Conservation (phyloP, 2,797 vertebrate species). For the Lophotriccus pileatus region DNA sequence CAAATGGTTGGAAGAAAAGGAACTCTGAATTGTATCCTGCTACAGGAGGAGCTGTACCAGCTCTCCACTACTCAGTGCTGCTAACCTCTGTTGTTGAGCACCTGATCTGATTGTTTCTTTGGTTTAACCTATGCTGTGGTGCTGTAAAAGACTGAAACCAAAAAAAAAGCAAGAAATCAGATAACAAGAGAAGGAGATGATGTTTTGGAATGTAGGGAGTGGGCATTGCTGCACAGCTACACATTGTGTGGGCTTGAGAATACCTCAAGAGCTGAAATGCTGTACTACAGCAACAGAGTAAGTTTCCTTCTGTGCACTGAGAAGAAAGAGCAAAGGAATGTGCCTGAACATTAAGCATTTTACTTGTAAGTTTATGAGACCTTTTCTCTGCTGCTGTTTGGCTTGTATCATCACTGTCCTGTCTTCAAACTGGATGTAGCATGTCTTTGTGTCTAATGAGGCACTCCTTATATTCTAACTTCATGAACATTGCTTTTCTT, state of each 20-base stretch:
- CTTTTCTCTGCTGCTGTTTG: neutral
- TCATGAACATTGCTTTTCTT: constrained; percentile 7
- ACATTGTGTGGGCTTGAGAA: neutral
- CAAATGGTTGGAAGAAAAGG: neutral
- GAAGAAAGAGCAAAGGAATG: neutral
- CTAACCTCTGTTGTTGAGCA: neutral
- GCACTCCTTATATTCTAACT: neutral
- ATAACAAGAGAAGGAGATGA: neutral
- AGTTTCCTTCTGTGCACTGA: neutral
- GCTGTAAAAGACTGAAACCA: neutral
- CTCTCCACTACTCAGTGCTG: neutral
- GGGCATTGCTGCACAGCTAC: neutral
- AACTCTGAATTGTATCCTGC: neutral
- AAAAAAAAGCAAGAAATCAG: neutral
- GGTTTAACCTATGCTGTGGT: neutral
- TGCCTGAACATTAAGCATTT: neutral
- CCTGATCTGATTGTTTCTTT: neutral
- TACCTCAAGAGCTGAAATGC: neutral
- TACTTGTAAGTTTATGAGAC: neutral
- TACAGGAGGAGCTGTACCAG: neutral
- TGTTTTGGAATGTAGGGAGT: neutral
- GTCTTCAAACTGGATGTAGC: neutral
- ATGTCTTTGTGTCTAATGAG: neutral
- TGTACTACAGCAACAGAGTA: neutral
- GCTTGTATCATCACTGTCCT: neutral